phyloP scores from a whole-genome alignment of 2,888 invertebrate species.

The Brachyopa scutellaris region DNA sequence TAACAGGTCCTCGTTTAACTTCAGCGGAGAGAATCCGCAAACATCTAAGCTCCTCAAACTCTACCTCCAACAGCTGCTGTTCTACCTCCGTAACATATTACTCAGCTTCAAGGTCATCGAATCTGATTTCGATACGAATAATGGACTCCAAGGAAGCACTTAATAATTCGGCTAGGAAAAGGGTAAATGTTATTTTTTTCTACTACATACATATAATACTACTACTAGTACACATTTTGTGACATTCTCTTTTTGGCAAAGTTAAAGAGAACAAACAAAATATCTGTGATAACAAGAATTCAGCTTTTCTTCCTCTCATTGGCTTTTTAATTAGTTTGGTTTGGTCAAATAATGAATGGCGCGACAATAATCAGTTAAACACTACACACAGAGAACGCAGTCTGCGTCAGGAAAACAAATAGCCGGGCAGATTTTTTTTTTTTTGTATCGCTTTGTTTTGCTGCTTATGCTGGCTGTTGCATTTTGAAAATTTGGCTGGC shows the following conservation, averaged over 20 bases:
- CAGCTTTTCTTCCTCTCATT: slow-evolving; percentile 56
- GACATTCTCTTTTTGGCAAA: slow-evolving; percentile 31
- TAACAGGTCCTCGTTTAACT: slow-evolving; percentile 39
- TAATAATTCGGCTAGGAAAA: slow-evolving; percentile 72
- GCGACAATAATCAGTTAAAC: slow-evolving; percentile 21
- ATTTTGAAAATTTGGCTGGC: slow-evolving; percentile 55
- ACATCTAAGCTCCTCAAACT: slow-evolving; percentile 41
- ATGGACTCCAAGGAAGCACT: slow-evolving; percentile 65
- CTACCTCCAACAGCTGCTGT: slow-evolving; percentile 41
- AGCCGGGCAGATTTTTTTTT: slow-evolving; percentile 34
- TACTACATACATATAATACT: slow-evolving; percentile 42
- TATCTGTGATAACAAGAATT: slow-evolving; percentile 48
- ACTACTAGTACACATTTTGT: slow-evolving; percentile 45
- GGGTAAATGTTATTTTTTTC: slow-evolving; percentile 72
- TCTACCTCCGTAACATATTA: slow-evolving; percentile 58
- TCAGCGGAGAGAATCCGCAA: slow-evolving; percentile 21
- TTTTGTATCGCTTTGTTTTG: slow-evolving; percentile 42
- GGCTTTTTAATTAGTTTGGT: slow-evolving; percentile 62
- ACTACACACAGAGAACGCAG: slow-evolving; percentile 13
- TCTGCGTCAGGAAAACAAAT: slow-evolving; percentile 54
- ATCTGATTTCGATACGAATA: slow-evolving; percentile 65
- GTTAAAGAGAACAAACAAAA: slow-evolving; percentile 44
- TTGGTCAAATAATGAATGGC: slow-evolving; percentile 33
- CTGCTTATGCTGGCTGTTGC: slow-evolving; percentile 49
- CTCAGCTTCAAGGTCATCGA: slow-evolving; percentile 61